Base-by-base conservation (phyloP, 1,140 invertebrate species). In the Ceratosolen fusciceps region DNA sequence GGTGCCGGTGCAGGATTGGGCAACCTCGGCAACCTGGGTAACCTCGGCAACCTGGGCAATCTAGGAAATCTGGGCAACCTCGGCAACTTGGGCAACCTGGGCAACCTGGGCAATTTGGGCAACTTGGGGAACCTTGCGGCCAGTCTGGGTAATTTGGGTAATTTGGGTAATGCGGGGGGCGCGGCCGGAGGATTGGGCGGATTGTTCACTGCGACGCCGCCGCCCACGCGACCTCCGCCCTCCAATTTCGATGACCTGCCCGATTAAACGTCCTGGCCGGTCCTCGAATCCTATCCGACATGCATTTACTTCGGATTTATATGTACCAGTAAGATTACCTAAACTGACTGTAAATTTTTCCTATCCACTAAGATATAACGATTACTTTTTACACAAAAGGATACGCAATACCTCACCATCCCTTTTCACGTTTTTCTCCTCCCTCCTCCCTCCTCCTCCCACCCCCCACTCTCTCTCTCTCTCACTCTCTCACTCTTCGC, bases 171-270 rank as follows among this genome's bases (percentile, higher is more conserved):
- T 31, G 9, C 85, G 87, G 82, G 84, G 52, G 84, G 65, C 34
- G n/a, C 10, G 14, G 34, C 7, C 14, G 10, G 10, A 14, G 58
- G 14, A 62, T 2, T 37, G 60, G 60, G 5, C 4, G 37, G 37
- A n/a, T 65, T 62, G 16, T 26, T 26, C 2, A 58, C 2, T 56
- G 84, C 62, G 68, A 83, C 79, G 16, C 52, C 83, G 37, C 34
- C 80, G n/a, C 67, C 16, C 10, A 79, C 81, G 49, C 65, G 74
- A 49, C 68, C 71, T 31, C 86, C 86, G 58, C 83, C 86, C n/a
- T 74, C 37, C 80, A 81, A 67, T 77, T 87, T 88, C 49, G 89
- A 91, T 34, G 91, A 92, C 71, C 89, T 92, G 82, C 86, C 89
- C 34, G 89, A 89, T 76, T 89, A 79, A 72, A 19, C 4, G 26